Conservation (phyloP, 1,140 invertebrate genomes). For the Dendroctonus valens region DNA sequence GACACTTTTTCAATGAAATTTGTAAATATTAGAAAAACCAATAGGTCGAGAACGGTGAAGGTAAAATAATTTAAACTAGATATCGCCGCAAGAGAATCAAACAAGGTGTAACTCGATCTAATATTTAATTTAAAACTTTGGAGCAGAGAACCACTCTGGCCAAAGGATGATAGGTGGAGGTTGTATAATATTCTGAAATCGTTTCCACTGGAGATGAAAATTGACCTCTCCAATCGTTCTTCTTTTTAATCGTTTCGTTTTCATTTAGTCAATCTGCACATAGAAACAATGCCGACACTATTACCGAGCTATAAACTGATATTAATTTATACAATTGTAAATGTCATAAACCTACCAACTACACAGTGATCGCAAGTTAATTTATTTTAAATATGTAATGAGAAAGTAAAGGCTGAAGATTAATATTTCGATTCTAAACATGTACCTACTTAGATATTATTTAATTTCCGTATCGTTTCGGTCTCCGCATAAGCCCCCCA, state of each 20-base stretch:
- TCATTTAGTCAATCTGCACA: neutral
- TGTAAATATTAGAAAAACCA: conserved; percentile 2
- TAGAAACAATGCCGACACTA: neutral
- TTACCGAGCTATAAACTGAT: too few relatives aligned
- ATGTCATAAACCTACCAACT: too few relatives aligned
- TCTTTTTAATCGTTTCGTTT: neutral
- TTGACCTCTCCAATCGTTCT: neutral
- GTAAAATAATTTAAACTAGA: conserved; percentile 7
- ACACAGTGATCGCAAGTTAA: too few relatives aligned
- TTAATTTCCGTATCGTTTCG: too few relatives aligned
- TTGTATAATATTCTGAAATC: conserved; percentile 1
- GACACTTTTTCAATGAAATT: neutral
- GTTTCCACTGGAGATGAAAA: neutral
- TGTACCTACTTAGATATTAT: too few relatives aligned
- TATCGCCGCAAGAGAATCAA: neutral
- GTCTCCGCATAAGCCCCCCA: too few relatives aligned
- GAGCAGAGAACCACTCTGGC: neutral
- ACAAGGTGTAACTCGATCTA: conserved; percentile 2
- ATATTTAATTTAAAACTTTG: conserved; percentile 6
- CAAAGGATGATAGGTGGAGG: neutral
- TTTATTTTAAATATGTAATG: too few relatives aligned
- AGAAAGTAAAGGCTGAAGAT: too few relatives aligned
- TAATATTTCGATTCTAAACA: too few relatives aligned
- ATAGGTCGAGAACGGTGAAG: neutral
- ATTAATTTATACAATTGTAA: too few relatives aligned